Conservation (phyloP, 1,140 invertebrate genomes). For the Zaprionus tsacasi region DNA sequence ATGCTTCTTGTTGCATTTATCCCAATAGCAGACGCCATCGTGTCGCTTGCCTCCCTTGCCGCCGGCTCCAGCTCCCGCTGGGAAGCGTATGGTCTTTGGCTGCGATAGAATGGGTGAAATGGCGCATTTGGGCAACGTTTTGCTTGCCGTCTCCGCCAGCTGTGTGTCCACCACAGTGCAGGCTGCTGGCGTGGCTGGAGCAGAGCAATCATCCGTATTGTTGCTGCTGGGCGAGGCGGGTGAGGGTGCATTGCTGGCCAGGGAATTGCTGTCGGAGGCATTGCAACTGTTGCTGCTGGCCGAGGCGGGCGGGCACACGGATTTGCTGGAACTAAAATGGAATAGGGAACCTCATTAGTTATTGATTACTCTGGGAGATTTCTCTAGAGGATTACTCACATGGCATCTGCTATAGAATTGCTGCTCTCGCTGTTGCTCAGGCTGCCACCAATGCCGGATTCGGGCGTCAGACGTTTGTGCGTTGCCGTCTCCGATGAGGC, state of each 20-base stretch:
- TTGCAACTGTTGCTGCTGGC: slow-evolving; percentile 48
- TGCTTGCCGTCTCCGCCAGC: slow-evolving; percentile 59
- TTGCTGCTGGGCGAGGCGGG: slow-evolving; percentile 56
- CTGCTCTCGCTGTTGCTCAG: slow-evolving; percentile 80
- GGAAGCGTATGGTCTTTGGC: slow-evolving; percentile 91
- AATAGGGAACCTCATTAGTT: not conserved
- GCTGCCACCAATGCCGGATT: slow-evolving; percentile 79
- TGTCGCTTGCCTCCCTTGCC: slow-evolving; percentile 83
- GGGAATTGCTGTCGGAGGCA: slow-evolving; percentile 54
- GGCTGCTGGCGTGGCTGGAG: slow-evolving; percentile 22
- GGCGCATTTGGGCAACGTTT: slow-evolving; percentile 77
- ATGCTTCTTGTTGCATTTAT: slow-evolving; percentile 91
- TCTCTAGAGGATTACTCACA: slow-evolving; percentile 51
- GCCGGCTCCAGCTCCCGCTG: slow-evolving; percentile 84
- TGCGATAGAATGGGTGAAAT: slow-evolving; percentile 90
- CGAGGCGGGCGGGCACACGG: slow-evolving; percentile 50
- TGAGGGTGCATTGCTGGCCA: slow-evolving; percentile 63
- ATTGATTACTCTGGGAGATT: not conserved
- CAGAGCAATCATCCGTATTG: slow-evolving; percentile 34
- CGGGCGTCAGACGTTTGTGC: slow-evolving; percentile 73
- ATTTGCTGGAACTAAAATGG: slow-evolving; percentile 46
- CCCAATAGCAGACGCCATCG: slow-evolving; percentile 91
- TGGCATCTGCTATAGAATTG: slow-evolving; percentile 70
- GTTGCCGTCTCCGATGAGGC: slow-evolving; percentile 64
- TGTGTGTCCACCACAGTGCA: slow-evolving; percentile 64